Evolutionary conservation across 2,888 invertebrate genomes (phyloP).

Genomic region (Alviniconcha strummeri): DNA sequence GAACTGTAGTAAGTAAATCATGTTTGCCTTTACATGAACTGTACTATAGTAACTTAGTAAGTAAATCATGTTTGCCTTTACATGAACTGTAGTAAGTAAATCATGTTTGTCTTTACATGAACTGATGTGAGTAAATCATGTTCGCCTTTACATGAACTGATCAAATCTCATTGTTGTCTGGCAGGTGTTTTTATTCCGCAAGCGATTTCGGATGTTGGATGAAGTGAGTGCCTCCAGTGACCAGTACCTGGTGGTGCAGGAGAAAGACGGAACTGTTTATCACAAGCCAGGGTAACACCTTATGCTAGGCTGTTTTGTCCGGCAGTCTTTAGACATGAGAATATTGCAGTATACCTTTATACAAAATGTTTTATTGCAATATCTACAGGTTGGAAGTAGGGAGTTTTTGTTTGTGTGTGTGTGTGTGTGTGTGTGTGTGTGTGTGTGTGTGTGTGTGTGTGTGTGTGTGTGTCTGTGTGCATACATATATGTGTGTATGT

Average conservation of each 20-base stretch:
- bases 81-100: too few species aligned
- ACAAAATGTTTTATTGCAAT: too few species aligned
- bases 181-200: slow-evolving; percentile 66
- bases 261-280: slow-evolving; percentile 61
- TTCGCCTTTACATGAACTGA: too few species aligned
- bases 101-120: too few species aligned
- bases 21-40: too few species aligned
- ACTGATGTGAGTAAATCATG: too few species aligned
- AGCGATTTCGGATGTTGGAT: slow-evolving; percentile 57
- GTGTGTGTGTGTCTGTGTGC: slow-evolving; percentile 7
- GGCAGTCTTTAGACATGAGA: background rate
- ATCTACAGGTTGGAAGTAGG: too few species aligned
- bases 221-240: slow-evolving; percentile 60
- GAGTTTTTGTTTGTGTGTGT: background rate
- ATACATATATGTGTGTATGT: background rate
- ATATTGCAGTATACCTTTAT: too few species aligned
- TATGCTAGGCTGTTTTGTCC: background rate
- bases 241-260: slow-evolving; percentile 63
- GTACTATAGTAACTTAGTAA: too few species aligned
- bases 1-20: too few species aligned
- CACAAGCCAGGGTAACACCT: slow-evolving; percentile 61
- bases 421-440: slow-evolving; percentile 14
- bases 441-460: slow-evolving; percentile 14
- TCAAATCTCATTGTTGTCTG: too few species aligned
- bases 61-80: too few species aligned